Conservation (phyloP, 1,140 invertebrate species). For the Streblospio benedicti region DNA sequence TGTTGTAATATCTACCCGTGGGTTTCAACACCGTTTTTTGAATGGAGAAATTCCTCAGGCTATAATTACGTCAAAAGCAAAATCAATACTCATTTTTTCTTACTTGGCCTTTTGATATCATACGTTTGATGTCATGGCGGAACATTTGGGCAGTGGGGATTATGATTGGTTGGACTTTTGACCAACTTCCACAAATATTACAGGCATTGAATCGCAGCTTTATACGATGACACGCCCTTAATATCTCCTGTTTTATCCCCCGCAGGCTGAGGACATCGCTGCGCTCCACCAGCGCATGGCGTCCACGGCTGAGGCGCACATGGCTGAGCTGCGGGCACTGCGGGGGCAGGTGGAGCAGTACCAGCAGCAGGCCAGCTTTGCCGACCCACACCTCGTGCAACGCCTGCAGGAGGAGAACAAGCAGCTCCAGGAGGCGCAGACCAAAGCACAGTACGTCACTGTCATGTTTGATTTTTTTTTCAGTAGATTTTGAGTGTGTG, state of each 20-base stretch:
- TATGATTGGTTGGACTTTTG: background rate
- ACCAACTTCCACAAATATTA: background rate
- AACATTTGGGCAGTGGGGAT: background rate
- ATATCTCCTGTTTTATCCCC: constrained; percentile 2
- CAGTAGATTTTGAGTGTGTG: background rate
- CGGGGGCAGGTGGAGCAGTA: constrained; percentile 47
- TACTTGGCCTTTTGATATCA: background rate
- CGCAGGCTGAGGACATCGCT: constrained; percentile 51
- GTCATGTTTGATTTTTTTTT: background rate
- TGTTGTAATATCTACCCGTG: too few species aligned
- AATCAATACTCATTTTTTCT: background rate
- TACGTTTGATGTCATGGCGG: background rate
- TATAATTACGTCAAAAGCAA: too few species aligned
- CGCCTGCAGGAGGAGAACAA: constrained; percentile 24
- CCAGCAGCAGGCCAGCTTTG: constrained; percentile 49
- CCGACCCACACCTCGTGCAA: constrained; percentile 23
- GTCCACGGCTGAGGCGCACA: constrained; percentile 54
- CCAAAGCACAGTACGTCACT: constrained; percentile 28
- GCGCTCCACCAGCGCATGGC: constrained; percentile 55
- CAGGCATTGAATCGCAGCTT: background rate
- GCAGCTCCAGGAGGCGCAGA: constrained; percentile 25
- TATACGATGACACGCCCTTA: background rate
- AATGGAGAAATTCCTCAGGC: too few species aligned
- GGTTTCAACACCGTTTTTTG: too few species aligned
- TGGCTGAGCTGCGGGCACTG: constrained; percentile 50